Conservation (phyloP, 2,888 invertebrate genomes). For the Oxytorus armatus region DNA sequence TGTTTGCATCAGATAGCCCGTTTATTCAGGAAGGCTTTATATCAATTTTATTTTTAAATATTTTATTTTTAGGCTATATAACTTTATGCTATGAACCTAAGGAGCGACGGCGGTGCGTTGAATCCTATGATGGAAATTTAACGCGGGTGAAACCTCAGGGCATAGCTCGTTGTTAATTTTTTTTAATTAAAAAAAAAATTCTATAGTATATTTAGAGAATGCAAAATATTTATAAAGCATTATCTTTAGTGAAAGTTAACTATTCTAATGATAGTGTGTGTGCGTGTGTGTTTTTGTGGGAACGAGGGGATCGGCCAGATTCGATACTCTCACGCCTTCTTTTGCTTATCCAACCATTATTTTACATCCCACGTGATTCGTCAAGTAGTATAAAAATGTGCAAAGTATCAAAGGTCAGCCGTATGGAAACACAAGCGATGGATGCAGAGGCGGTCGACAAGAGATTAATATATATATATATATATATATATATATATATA, state of each 20-base stretch:
- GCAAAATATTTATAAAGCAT: background rate
- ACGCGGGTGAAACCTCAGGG: too few species aligned
- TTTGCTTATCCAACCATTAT: constrained; percentile 61
- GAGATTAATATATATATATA: constrained; percentile 29
- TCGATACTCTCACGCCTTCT: constrained; percentile 46
- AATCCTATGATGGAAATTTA: too few species aligned
- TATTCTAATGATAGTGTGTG: constrained; percentile 13
- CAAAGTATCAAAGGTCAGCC: constrained; percentile 63
- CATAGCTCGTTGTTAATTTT: too few species aligned
- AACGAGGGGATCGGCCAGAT: constrained; percentile 38
- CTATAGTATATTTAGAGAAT: background rate
- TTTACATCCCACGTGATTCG: constrained; percentile 52
- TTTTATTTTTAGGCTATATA: too few species aligned
- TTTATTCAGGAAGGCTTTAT: too few species aligned
- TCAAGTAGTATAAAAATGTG: constrained; percentile 50
- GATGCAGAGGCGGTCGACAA: constrained; percentile 29
- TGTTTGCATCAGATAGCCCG: too few species aligned
- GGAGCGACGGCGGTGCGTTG: too few species aligned
- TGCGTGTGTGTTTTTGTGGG: constrained; percentile 23
- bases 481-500: constrained; percentile 34
- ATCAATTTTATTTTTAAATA: too few species aligned
- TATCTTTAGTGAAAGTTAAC: background rate
- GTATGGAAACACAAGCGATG: constrained; percentile 36
- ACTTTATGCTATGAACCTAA: too few species aligned
- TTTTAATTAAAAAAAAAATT: background rate